Evolutionary conservation across 2,113 vertebrate genomes (phyloP).

Genomic region (Pontoporia blainvillei): DNA sequence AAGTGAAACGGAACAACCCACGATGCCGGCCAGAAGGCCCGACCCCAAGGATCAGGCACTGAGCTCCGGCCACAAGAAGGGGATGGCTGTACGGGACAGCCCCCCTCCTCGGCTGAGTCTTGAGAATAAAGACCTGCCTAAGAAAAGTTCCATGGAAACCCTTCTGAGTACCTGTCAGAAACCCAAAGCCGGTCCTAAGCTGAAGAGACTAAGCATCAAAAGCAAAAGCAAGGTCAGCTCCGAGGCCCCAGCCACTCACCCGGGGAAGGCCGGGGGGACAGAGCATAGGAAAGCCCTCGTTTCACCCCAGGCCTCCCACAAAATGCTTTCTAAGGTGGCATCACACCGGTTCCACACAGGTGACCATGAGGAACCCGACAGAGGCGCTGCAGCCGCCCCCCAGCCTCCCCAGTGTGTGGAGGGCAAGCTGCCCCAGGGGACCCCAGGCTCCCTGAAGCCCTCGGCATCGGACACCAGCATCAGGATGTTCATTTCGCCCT

Average conservation of each 20-base stretch:
- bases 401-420: constrained; percentile 36
- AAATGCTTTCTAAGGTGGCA: constrained; percentile 72
- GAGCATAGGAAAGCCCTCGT: constrained; percentile 75
- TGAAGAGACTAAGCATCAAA: constrained; percentile 86
- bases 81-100: constrained; percentile 37
- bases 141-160: constrained; percentile 75
- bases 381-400: not conserved
- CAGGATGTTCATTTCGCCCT: constrained; percentile 65
- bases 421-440: not conserved
- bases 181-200: constrained; percentile 79
- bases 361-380: constrained; percentile 67
- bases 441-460: constrained; percentile 45
- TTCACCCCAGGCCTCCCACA: constrained; percentile 79
- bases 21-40: constrained; percentile 63
- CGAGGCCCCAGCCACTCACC: constrained; percentile 65
- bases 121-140: constrained; percentile 73
- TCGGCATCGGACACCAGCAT: constrained; percentile 6
- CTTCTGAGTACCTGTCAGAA: constrained; percentile 78
- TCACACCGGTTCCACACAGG: constrained; percentile 55
- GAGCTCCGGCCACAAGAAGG: constrained; percentile 73
- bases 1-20: constrained; percentile 68
- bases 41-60: constrained; percentile 72
- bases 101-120: constrained; percentile 67
- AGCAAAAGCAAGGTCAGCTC: constrained; percentile 77
- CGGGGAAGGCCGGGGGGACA: constrained; percentile 62